These are phyloP conservation scores for Noctua comes DNA, from an alignment of 2,888 invertebrate genomes.

Conservation along the genomic window DNA sequence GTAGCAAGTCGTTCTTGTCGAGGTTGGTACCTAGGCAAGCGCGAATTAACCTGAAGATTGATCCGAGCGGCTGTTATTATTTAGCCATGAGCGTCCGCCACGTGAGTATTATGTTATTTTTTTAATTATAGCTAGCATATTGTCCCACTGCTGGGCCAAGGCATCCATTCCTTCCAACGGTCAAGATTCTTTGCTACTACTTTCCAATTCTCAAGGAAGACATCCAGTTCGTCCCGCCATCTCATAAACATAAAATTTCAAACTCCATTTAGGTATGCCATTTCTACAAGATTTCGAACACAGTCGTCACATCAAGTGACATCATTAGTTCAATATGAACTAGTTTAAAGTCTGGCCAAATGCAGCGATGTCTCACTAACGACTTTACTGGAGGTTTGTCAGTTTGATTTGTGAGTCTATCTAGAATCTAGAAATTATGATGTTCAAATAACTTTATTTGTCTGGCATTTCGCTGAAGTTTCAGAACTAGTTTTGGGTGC, in stretches of 20 bases:
- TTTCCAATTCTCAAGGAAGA: too few relatives aligned
- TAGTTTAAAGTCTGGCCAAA: slow-evolving; percentile 43
- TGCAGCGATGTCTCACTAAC: slow-evolving; percentile 51
- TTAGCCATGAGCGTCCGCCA: too few relatives aligned
- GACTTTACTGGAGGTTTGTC: slow-evolving; percentile 44
- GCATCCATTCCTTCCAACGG: too few relatives aligned
- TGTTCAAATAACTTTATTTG: slow-evolving; percentile 37
- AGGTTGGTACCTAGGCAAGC: too few relatives aligned
- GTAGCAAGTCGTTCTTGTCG: too few relatives aligned
- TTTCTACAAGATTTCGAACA: slow-evolving; percentile 8
- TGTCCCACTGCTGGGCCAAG: too few relatives aligned
- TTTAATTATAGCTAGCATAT: too few relatives aligned
- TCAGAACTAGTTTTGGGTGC: background rate
- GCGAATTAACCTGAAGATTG: too few relatives aligned
- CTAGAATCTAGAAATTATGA: slow-evolving; percentile 33
- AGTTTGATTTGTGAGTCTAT: slow-evolving; percentile 56
- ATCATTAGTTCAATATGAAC: slow-evolving; percentile 50
- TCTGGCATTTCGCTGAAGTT: slow-evolving; percentile 8
- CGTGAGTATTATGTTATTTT: too few relatives aligned
- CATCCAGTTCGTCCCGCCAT: too few relatives aligned
- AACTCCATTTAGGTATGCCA: background rate
- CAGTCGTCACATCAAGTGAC: slow-evolving; percentile 19
- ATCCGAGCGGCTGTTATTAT: too few relatives aligned
- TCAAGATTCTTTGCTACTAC: too few relatives aligned
- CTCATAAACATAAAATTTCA: background rate